Evolutionary conservation across 2,797 vertebrate genomes (phyloP).

Genomic region (Neosilurus mollespiculum): DNA sequence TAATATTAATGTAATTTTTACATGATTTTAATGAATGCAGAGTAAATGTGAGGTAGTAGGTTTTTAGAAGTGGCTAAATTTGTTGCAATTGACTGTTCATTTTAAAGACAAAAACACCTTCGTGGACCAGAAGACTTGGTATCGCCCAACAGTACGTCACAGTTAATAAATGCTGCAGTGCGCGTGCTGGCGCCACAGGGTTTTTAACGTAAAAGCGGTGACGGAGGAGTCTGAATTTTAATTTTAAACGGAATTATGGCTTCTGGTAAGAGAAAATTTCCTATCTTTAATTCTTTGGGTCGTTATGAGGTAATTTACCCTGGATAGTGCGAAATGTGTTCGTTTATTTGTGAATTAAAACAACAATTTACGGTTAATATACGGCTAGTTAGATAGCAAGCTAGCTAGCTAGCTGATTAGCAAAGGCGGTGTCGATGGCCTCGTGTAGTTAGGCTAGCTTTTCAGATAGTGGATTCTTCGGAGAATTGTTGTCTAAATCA

Average conservation of each 20-base stretch:
- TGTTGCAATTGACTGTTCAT: not conserved
- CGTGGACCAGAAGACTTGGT: not conserved
- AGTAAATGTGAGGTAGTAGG: not conserved
- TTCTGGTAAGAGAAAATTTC: conserved; percentile 66
- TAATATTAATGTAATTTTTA: not conserved
- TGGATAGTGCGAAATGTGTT: fast-evolving
- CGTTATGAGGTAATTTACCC: fast-evolving
- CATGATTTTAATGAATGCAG: not conserved
- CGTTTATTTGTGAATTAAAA: not conserved
- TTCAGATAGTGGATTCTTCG: not conserved
- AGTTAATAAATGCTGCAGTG: conserved; percentile 60
- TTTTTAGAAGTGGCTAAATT: not conserved
- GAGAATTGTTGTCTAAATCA: too few relatives aligned
- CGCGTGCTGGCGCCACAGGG: conserved; percentile 32
- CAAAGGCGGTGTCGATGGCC: not conserved
- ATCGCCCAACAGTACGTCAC: conserved; percentile 42
- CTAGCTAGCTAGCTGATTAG: conserved; percentile 5
- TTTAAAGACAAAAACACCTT: not conserved
- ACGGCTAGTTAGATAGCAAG: not conserved
- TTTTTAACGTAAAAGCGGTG: conserved; percentile 55
- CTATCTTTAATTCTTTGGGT: fast-evolving
- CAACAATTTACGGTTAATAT: not conserved
- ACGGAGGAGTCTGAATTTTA: conserved; percentile 44
- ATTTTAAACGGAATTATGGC: conserved; percentile 65
- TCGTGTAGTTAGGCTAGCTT: conserved; percentile 22